phyloP scores from a whole-genome alignment of 2,113 vertebrate species.

The Alouatta palliata region DNA sequence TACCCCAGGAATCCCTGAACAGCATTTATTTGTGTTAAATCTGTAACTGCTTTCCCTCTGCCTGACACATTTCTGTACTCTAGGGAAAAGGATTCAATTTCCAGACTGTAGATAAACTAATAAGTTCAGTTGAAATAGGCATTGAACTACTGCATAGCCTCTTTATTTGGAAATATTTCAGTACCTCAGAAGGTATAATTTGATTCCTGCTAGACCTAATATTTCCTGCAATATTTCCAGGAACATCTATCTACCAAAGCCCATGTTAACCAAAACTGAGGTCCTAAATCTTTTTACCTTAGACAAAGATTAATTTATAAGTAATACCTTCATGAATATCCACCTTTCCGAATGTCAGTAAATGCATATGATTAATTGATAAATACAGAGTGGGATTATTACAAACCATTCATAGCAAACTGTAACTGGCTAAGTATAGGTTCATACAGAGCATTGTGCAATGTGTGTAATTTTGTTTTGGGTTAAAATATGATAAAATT shows the following conservation, averaged over 20 bases:
- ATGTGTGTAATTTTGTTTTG: neutral
- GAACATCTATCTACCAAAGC: neutral
- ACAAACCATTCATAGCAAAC: neutral
- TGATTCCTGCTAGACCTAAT: neutral
- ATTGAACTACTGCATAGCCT: neutral
- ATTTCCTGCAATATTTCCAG: neutral
- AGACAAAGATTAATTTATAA: constrained; percentile 7
- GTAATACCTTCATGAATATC: neutral
- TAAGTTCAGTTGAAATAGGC: neutral
- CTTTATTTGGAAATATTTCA: neutral
- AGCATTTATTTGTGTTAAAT: neutral
- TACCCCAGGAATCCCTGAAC: neutral
- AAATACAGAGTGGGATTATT: neutral
- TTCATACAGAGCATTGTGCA: neutral
- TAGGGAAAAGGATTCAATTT: neutral
- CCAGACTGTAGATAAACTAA: neutral
- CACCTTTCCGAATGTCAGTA: neutral
- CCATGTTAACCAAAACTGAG: neutral
- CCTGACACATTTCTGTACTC: neutral
- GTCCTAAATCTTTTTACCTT: neutral
- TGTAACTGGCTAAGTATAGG: neutral
- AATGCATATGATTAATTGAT: neutral
- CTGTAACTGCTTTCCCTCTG: neutral
- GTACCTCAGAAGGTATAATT: neutral
- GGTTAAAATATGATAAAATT: constrained; percentile 3